Percentiles rank a stretch among this genome's conserved stretches.
Evolutionary conservation across 2,888 invertebrate genomes (phyloP).

Genomic region (Macropis europaea): DNA sequence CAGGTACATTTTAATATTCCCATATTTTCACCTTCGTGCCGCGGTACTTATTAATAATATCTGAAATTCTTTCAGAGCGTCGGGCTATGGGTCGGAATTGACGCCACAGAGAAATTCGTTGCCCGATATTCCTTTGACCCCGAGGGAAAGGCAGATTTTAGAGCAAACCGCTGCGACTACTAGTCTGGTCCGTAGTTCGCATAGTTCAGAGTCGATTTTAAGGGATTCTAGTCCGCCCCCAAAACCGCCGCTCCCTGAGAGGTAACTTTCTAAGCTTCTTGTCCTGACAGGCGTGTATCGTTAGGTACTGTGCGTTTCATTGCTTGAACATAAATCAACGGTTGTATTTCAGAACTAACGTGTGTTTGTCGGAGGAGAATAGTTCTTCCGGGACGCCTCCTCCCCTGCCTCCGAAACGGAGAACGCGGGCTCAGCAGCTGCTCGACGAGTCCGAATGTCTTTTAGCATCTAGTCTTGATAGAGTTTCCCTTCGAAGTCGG

Average conservation of each 20-base stretch:
- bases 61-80: constrained; percentile 68
- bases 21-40: too few species aligned
- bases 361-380: constrained; percentile 78
- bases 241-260: constrained; percentile 92
- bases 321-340: not conserved
- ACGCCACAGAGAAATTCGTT: constrained; percentile 84
- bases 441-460: constrained; percentile 80
- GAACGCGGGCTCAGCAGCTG: constrained; percentile 81
- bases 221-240: constrained; percentile 88
- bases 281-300: not conserved
- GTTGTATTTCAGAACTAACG: constrained; percentile 63
- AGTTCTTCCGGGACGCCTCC: constrained; percentile 87
- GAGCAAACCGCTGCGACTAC: constrained; percentile 82
- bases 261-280: constrained; percentile 79
- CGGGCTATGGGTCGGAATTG: constrained; percentile 76
- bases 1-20: constrained; percentile 64
- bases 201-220: constrained; percentile 91
- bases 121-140: constrained; percentile 91
- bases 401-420: constrained; percentile 89
- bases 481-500: constrained; percentile 88
- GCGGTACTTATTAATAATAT: too few species aligned
- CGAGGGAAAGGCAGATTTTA: constrained; percentile 86
- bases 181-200: constrained; percentile 87
- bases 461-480: constrained; percentile 85
- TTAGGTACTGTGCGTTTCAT: not conserved